These are phyloP conservation scores for Drosophila athabasca DNA, from an alignment of 1,140 invertebrate species.

Conservation along the genomic window DNA sequence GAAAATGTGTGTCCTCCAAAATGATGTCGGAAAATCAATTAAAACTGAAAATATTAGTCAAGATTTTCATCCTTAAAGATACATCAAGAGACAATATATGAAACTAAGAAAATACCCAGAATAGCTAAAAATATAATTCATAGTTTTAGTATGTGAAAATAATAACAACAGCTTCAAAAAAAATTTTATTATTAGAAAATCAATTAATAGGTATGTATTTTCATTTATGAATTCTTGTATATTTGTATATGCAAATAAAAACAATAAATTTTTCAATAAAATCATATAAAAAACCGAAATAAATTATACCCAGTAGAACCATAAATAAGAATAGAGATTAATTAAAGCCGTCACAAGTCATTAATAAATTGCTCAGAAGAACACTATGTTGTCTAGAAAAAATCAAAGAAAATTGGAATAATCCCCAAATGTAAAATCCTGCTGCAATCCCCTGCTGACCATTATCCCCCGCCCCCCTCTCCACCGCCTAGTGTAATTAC, in stretches of 20 bases:
- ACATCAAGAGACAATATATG: too few species aligned
- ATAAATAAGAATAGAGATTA: constrained; percentile 20
- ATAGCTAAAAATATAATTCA: too few species aligned
- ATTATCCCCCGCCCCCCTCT: not conserved
- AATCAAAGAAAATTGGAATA: not conserved
- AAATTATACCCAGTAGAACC: not conserved
- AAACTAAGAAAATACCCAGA: too few species aligned
- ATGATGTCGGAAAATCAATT: constrained; percentile 10
- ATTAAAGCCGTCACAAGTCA: constrained; percentile 17
- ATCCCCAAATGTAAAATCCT: not conserved
- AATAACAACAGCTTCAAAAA: too few species aligned
- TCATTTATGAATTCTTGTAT: too few species aligned
- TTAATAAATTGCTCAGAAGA: not conserved
- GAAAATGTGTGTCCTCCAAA: not conserved
- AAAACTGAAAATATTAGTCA: not conserved
- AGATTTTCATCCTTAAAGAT: not conserved
- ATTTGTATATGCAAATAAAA: constrained; percentile 5
- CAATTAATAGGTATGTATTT: too few species aligned
- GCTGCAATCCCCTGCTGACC: constrained; percentile 3
- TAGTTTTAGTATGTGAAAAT: too few species aligned
- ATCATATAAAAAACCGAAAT: constrained; percentile 8
- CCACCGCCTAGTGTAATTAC: constrained; percentile 12
- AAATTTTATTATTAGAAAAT: too few species aligned
- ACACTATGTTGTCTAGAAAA: not conserved
- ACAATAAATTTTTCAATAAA: not conserved